Base-by-base conservation (phyloP, 2,113 vertebrate genomes). In the Telmatochromis brachygnathus region DNA sequence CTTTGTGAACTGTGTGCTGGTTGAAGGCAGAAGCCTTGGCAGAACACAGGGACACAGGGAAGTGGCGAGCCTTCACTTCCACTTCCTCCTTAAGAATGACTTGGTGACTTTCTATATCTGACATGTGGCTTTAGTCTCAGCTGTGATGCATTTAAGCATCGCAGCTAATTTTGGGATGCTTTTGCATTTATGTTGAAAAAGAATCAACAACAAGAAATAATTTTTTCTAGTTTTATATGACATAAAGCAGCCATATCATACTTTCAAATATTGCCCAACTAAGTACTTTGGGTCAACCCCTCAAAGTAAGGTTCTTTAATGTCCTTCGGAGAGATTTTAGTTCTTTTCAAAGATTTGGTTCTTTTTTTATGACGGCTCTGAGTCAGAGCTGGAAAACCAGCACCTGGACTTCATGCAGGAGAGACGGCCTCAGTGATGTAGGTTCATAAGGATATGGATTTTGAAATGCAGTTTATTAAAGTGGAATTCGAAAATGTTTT, bases 31-130 rank as follows among this genome's bases (percentile, higher is more conserved):
- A 62, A 19, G 58, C 9, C 4, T 65, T 65, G 60, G 60, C 19
- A 12, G 60, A 7, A 65, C 56, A 58, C 26, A 15, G 55, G 17
- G 30, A 37, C 58, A 62, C 30, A 68, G 33, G 30, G 58, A 68
- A 62, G 58, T 62, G 58, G 30, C 0, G 1, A 62, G 58, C 9
- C 58, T 62, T 35, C 17, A 62, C 58, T 62, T 62, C 58, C 58
- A 37, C 33, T 68, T 68, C 62, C 62, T 68, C 62, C 11, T 35
- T 68, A 21, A 68, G 19, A 68, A 68, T 68, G 62, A 68, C 62
- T 68, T 68, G 30, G 17, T 68, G 33, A 68, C 10, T 39, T 68
- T 39, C 19, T 68, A 21, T 13, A 13, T 5, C 62, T 37, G 33
- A 39, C 33, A 13, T 68, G 62, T 68, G 33, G 62, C 62, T 68